Base-by-base conservation (phyloP, 2,113 vertebrate genomes). In the Ammodytes dubius region DNA sequence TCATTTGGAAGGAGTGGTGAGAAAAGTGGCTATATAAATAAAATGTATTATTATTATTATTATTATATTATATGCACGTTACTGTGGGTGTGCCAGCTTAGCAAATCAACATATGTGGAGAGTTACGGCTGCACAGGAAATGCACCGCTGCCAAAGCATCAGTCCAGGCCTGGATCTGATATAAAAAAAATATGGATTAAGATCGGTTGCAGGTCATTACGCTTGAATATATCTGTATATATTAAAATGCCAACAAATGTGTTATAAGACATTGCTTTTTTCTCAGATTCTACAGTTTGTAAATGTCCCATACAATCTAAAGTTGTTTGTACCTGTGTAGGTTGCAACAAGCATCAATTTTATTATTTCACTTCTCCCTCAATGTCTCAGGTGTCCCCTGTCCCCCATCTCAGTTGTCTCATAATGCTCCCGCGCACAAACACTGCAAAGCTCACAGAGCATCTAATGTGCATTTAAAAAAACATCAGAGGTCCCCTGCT, bases 381-480 rank as follows among this genome's bases (percentile, higher is more conserved):
- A 66, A 14, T 15, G 4, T 53, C 57, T 45, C 46, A 19, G 56
- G 61, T 17, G 27, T 45, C 27, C 71, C 35, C 49, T 49, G 64
- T 54, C 69, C 27, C 43, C 17, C 46, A 49, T 7, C 66, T 59
- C 19, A 63, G 74, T 72, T 64, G 39, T 35, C 42, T 79, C 68
- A 27, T 61, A 46, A 60, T 77, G 47, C 43, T 43, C 35, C 67
- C 15, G 42, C 60, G 11, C 52, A 56, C 15, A 14, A 14, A 46
- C 43, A 19, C 14, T 52, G 35, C 56, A 65, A 47, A 64, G 47
- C 35, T 61, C 9, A 0, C 50, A n/a, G 14, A 42, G 68, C 52
- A 56, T 50, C 35, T 47, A 50, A 59, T 72, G 65, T 65, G 40
- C 70, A 75, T 80, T 69, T 75, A 58, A 72, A 76, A 73, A 40